Conservation (phyloP, 2,888 invertebrate genomes). For the Drosophila leonis region DNA sequence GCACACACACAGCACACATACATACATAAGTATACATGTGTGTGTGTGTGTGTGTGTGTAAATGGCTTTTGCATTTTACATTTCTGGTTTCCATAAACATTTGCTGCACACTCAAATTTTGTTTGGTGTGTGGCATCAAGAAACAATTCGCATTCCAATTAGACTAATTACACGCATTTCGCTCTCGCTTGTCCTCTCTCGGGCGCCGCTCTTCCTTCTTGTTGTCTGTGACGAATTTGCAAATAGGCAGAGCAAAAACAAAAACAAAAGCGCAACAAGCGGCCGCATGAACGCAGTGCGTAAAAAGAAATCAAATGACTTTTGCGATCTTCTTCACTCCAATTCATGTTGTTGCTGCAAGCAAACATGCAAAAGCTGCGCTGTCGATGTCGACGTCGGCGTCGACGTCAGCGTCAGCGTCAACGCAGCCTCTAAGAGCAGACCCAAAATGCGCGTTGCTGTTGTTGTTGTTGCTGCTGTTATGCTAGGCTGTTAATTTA, state of each 20-base stretch:
- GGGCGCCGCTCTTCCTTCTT: not conserved
- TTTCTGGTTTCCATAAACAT: conserved; percentile 19
- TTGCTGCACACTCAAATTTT: not conserved
- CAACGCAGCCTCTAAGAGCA: not conserved
- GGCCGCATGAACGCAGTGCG: conserved; percentile 17
- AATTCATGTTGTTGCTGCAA: not conserved
- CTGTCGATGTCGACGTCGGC: not conserved
- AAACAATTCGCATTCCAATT: conserved; percentile 15
- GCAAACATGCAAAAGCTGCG: not conserved
- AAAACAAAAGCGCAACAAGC: conserved; percentile 46
- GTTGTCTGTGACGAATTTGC: conserved; percentile 2
- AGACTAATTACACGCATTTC: conserved; percentile 11
- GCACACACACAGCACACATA: not conserved
- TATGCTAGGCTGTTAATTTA: conserved; percentile 12
- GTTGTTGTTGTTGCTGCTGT: conserved; percentile 8
- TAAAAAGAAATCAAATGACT: conserved; percentile 29
- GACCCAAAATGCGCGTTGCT: conserved; percentile 4
- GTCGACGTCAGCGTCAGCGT: too few species aligned
- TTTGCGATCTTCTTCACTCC: conserved; percentile 15
- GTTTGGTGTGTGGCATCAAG: conserved; percentile 4
- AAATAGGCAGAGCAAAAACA: conserved; percentile 6
- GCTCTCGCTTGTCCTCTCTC: not conserved
- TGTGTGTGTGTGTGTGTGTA: not conserved
- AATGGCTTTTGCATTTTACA: conserved; percentile 15
- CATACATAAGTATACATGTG: not conserved